phyloP scores from a whole-genome alignment of 2,888 invertebrate genomes.

The Sceliomorpha sp. region DNA sequence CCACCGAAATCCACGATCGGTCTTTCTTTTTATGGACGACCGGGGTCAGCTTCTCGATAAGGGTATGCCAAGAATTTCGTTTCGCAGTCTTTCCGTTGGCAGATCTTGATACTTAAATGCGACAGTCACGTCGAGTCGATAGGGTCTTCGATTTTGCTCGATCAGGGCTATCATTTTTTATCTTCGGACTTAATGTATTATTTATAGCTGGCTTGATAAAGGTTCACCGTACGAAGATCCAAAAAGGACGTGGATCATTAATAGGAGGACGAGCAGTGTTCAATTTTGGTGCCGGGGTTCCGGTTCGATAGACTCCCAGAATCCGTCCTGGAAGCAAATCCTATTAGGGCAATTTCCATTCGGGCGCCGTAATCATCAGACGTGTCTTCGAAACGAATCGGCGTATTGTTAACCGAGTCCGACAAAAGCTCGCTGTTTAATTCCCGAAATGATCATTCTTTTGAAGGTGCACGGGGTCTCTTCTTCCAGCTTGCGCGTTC shows the following conservation, averaged over 20 bases:
- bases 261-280: too few species aligned
- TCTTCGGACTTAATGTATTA: too few species aligned
- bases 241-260: too few species aligned
- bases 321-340: too few species aligned
- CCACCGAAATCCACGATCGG: constrained; percentile 22
- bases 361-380: constrained; percentile 44
- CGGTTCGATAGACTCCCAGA: too few species aligned
- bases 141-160: too few species aligned
- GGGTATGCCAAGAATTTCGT: constrained; percentile 34
- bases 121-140: too few species aligned
- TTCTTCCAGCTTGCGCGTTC: constrained; percentile 24
- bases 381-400: constrained; percentile 40
- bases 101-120: not conserved
- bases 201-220: too few species aligned
- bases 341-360: too few species aligned
- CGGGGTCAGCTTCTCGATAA: constrained; percentile 22
- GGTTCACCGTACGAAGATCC: too few species aligned
- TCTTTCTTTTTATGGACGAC: constrained; percentile 19
- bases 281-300: too few species aligned
- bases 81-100: constrained; percentile 23
- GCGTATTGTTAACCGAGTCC: constrained; percentile 39
- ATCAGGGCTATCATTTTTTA: too few species aligned
- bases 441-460: constrained; percentile 46
- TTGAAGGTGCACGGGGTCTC: constrained; percentile 15
- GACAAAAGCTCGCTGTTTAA: constrained; percentile 40